These are phyloP conservation scores for Prosapia bicincta DNA, from an alignment of 2,888 invertebrate genomes.

Conservation along the genomic window DNA sequence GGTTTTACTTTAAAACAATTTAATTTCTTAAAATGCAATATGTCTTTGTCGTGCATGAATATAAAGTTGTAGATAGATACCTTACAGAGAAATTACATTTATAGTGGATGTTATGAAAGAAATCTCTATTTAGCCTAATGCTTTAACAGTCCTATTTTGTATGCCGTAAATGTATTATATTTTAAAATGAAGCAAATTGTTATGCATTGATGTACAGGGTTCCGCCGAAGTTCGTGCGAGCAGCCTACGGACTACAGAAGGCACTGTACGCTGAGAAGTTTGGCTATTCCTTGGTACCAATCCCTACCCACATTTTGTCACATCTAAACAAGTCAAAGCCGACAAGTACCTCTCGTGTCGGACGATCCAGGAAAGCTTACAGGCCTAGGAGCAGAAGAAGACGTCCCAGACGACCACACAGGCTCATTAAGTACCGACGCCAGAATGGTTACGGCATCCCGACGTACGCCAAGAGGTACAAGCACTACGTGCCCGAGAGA, in stretches of 20 bases:
- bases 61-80: too few relatives aligned
- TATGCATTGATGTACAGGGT: constrained; percentile 29
- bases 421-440: not conserved
- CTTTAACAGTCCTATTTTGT: too few relatives aligned
- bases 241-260: constrained; percentile 33
- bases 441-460: constrained; percentile 21
- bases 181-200: too few relatives aligned
- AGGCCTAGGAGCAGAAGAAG: constrained; percentile 8
- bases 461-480: constrained; percentile 22
- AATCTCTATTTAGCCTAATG: too few relatives aligned
- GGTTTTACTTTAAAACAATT: too few relatives aligned
- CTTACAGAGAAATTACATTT: too few relatives aligned
- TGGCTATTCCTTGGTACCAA: constrained; percentile 33
- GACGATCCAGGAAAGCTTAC: constrained; percentile 9
- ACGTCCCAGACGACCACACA: constrained; percentile 8
- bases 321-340: constrained; percentile 22
- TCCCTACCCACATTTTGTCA: constrained; percentile 27
- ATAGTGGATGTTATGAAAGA: too few relatives aligned
- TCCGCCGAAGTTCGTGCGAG: constrained; percentile 36
- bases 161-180: too few relatives aligned
- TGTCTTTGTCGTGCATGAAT: too few relatives aligned
- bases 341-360: constrained; percentile 1
- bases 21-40: too few relatives aligned
- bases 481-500: constrained; percentile 21
- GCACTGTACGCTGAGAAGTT: constrained; percentile 32